Percentiles rank a stretch among this genome's conserved stretches.
phyloP scores from a whole-genome alignment of 1,140 invertebrate species.

The Helicoverpa zea region DNA sequence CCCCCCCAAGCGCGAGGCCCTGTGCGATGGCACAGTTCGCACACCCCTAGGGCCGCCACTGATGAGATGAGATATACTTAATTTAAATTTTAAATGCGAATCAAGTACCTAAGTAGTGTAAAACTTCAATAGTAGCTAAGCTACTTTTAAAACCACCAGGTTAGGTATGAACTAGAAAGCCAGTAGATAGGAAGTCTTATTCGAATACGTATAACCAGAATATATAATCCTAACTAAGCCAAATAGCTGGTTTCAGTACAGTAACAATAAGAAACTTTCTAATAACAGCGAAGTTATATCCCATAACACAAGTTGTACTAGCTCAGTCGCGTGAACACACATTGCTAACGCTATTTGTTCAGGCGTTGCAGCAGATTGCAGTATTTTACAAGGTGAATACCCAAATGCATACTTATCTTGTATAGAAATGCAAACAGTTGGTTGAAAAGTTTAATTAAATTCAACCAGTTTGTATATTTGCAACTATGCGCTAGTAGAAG shows the following conservation, averaged over 20 bases:
- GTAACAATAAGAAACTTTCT: conserved; percentile 12
- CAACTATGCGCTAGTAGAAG: neutral
- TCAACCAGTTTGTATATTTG: neutral
- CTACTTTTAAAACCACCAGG: neutral
- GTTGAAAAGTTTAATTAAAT: conserved; percentile 33
- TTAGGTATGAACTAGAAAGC: neutral
- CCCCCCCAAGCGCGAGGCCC: too few species aligned
- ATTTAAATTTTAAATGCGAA: too few species aligned
- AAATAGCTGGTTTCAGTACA: neutral
- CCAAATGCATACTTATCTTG: conserved; percentile 7
- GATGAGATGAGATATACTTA: too few species aligned
- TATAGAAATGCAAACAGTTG: neutral
- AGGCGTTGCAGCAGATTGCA: conserved; percentile 21
- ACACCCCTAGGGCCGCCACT: too few species aligned
- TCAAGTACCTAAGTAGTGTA: too few species aligned
- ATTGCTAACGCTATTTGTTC: conserved; percentile 40
- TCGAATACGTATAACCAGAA: neutral
- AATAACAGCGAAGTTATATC: conserved; percentile 34
- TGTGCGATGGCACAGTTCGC: too few species aligned
- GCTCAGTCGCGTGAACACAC: conserved; percentile 17
- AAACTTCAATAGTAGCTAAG: too few species aligned
- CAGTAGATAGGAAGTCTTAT: neutral
- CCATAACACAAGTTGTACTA: conserved; percentile 27
- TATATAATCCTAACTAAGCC: neutral
- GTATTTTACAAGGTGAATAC: conserved; percentile 9